These are phyloP conservation scores for Palythoa grandis DNA, from an alignment of 92 coral and sea anemone genomes.

Conservation along the genomic window DNA sequence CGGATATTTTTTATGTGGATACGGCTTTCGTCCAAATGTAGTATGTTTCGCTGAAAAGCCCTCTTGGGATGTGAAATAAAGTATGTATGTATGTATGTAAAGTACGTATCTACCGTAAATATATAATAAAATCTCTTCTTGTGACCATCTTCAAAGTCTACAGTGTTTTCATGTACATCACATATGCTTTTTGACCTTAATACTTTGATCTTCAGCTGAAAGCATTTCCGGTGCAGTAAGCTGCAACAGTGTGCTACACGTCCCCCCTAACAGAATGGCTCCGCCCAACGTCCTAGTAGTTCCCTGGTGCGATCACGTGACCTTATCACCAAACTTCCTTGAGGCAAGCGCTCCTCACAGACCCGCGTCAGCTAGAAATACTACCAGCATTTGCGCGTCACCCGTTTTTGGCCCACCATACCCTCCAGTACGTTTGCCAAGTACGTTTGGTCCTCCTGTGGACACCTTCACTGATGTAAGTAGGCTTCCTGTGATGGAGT, in stretches of 20 bases:
- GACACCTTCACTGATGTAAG: not conserved
- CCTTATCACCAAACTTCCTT: not conserved
- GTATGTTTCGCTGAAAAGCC: no score
- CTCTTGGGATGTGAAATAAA: no score
- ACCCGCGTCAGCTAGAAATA: not conserved
- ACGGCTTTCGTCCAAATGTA: no score
- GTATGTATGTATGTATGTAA: no score
- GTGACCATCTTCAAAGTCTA: no score
- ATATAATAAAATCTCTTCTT: no score
- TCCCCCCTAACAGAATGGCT: not conserved
- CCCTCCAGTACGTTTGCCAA: not conserved
- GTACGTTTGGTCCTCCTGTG: not conserved
- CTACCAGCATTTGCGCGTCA: not conserved
- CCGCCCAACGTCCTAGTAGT: not conserved
- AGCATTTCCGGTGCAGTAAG: not conserved
- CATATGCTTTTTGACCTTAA: no score
- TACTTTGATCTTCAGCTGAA: not conserved
- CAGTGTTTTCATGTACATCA: no score
- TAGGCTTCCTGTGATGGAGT: not conserved
- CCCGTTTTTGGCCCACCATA: not conserved
- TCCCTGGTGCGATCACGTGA: not conserved
- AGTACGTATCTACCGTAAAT: no score
- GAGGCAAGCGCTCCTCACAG: not conserved
- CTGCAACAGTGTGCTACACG: not conserved
- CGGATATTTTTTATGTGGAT: no score